Percentiles rank a stretch among this genome's conserved stretches.
phyloP scores from a whole-genome alignment of 2,113 vertebrate genomes.

The Pelodiscus sinensis region DNA sequence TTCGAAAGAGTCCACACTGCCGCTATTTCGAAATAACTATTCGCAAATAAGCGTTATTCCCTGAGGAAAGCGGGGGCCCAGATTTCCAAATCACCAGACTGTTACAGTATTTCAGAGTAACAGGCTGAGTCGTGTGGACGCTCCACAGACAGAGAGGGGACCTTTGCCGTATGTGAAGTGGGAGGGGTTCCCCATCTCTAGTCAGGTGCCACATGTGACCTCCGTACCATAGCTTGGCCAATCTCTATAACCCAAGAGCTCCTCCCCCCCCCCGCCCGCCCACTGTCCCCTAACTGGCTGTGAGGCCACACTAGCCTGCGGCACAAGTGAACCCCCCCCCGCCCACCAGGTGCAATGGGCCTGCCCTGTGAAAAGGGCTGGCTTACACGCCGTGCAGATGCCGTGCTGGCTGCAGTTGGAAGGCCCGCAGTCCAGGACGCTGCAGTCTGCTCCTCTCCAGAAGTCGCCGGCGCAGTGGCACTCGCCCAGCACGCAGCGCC shows the following conservation, averaged over 20 bases:
- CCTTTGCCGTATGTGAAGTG: neutral
- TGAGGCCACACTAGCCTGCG: neutral
- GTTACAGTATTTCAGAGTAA: no score
- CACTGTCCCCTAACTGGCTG: neutral
- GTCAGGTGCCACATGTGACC: neutral
- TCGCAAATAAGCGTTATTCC: no score
- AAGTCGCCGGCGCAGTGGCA: constrained; percentile 79
- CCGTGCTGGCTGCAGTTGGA: constrained; percentile 83
- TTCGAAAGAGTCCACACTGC: no score
- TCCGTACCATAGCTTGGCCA: neutral
- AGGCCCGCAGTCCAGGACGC: constrained; percentile 78
- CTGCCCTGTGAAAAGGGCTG: fast-evolving
- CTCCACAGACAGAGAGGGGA: neutral
- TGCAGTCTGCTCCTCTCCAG: constrained; percentile 82
- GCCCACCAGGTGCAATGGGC: fast-evolving
- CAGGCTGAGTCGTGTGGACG: no score
- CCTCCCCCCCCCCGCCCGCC: neutral
- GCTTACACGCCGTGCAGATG: constrained; percentile 83
- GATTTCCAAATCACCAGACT: no score
- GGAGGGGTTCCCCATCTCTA: neutral
- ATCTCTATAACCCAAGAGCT: neutral
- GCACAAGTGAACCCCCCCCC: neutral
- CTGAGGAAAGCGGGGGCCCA: no score
- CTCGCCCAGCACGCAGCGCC: constrained; percentile 80
- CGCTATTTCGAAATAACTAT: no score